Evolutionary conservation across 2,113 vertebrate genomes (phyloP), one percentile per base, ranked within the genome.

Genomic region (Dascyllus trimaculatus): DNA sequence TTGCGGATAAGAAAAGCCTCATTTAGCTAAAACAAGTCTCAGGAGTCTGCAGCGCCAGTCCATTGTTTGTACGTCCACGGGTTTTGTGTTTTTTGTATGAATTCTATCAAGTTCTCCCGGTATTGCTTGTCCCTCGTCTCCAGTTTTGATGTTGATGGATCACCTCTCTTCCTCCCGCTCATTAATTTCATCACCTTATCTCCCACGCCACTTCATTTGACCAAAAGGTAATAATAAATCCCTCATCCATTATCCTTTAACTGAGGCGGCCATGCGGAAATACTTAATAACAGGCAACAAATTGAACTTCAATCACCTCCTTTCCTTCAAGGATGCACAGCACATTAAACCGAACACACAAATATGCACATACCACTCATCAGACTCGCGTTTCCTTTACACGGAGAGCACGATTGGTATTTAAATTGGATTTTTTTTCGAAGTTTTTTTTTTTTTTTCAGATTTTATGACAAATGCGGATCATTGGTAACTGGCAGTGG

Each of bases 141-240:
- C 40, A 25, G 91, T 89, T 88, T 85, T 95, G 95, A 96, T 94
- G 92, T 95, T 98, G 98, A 99, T 96, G 95, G 96, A 99, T 99
- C 96, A 96, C 94, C 95, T 85, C 95, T 95, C 94, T 96, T 96
- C 95, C 96, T 96, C 95, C 95, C 94, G 96, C 96, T 98, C 98
- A 98, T 99, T 99, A 99, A 98, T 99, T 96, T 97, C 97, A 95
- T 98, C 97, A 98, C 97, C 97, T 99, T 99, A 99, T 99, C 98
- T 96, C 97, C 96, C 95, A 97, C 97, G 96, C 96, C 96, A 97
- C 97, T 98, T 99, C 96, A 98, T 98, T 97, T 96, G 96, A 96
- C 94, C 95, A 96, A 96, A 97, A 98, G 96, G 96, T 96, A 97
- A 98, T 99, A 98, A 99, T 99, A 98, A 97, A 97, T 96, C 95